Conservation (phyloP, 2,797 vertebrate genomes). For the Choloepus didactylus region DNA sequence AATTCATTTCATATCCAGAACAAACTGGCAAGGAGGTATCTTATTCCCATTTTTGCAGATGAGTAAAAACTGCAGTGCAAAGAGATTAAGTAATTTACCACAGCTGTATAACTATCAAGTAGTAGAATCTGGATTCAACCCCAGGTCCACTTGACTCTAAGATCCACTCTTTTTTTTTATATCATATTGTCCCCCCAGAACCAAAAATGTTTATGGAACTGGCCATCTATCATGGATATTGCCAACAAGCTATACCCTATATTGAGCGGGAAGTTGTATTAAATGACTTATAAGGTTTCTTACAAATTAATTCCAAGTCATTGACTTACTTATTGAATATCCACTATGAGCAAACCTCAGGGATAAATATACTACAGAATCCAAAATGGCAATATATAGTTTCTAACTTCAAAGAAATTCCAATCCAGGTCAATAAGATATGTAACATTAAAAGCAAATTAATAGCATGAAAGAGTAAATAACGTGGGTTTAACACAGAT, state of each 20-base stretch:
- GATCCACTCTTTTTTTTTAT: neutral
- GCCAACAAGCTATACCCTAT: neutral
- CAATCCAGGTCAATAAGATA: neutral
- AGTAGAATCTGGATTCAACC: neutral
- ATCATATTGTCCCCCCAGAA: neutral
- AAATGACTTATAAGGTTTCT: neutral
- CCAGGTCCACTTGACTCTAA: neutral
- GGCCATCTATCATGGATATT: neutral
- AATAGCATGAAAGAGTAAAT: neutral
- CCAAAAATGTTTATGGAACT: neutral
- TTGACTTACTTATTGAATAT: neutral
- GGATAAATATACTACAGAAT: no score
- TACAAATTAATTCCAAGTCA: neutral
- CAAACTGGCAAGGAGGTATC: neutral
- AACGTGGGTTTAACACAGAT: neutral
- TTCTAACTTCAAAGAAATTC: slow-evolving; percentile 6
- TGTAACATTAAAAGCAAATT: slow-evolving; percentile 4
- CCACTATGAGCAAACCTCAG: no score
- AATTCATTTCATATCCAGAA: neutral
- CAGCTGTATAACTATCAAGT: neutral
- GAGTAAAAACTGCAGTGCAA: neutral
- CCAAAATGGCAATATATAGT: neutral
- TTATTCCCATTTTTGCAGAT: neutral
- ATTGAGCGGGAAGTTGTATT: neutral
- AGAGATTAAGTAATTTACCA: neutral